These are phyloP conservation scores for Saccopteryx bilineata DNA, from an alignment of 2,113 vertebrate genomes.

Conservation along the genomic window DNA sequence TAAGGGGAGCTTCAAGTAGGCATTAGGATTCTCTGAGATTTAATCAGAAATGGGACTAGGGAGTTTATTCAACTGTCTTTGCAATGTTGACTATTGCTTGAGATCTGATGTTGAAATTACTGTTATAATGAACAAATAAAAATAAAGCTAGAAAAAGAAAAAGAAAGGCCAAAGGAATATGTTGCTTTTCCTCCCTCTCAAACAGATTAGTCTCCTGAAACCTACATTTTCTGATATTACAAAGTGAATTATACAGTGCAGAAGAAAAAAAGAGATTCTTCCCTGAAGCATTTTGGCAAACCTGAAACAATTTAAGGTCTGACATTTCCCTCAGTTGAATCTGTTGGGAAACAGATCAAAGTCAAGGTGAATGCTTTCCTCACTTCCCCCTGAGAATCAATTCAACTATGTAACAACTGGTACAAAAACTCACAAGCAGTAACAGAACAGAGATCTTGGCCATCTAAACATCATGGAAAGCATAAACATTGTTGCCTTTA, in stretches of 20 bases:
- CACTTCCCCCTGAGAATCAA: background rate
- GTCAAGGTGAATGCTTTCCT: constrained; percentile 44
- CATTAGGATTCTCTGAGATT: background rate
- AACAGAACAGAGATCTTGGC: background rate
- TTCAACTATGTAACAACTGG: background rate
- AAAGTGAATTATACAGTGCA: constrained; percentile 47
- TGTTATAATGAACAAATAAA: background rate
- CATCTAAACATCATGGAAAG: background rate
- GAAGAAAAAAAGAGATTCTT: constrained; percentile 42
- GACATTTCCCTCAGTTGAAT: constrained; percentile 61
- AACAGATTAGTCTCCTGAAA: constrained; percentile 40
- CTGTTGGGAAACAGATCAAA: constrained; percentile 73
- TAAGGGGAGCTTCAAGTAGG: background rate
- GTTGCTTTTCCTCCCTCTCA: background rate
- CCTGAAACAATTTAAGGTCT: constrained; percentile 69
- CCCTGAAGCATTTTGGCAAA: constrained; percentile 42
- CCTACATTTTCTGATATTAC: constrained; percentile 24
- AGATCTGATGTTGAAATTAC: background rate
- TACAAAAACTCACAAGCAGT: background rate
- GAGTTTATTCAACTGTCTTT: background rate
- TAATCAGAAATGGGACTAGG: background rate
- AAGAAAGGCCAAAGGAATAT: background rate
- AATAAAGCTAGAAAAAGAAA: background rate
- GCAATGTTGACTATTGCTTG: background rate
- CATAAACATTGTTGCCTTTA: background rate